Conservation (phyloP, 1,140 invertebrate genomes). For the Habropoda laboriosa region DNA sequence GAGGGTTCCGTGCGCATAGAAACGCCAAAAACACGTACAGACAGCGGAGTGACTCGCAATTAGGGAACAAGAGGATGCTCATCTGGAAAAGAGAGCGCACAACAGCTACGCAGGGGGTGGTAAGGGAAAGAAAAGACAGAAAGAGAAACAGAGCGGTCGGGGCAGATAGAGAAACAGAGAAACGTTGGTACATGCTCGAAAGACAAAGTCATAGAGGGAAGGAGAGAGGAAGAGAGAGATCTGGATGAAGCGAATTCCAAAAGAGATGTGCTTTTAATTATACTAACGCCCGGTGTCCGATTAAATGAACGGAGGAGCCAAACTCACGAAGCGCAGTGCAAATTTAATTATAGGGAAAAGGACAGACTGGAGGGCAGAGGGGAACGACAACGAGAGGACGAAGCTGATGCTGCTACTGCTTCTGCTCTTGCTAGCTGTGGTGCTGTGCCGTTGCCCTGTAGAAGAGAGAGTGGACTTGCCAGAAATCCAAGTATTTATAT, state of each 20-base stretch:
- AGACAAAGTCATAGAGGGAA: not conserved
- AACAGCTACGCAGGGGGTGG: conserved; percentile 13
- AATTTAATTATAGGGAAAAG: conserved; percentile 78
- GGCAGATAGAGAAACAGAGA: conserved; percentile 1
- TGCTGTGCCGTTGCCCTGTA: not conserved
- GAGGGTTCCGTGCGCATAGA: not conserved
- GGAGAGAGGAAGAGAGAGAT: not conserved
- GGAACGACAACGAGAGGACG: conserved; percentile 37
- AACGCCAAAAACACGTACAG: conserved; percentile 54
- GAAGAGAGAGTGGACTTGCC: conserved; percentile 55
- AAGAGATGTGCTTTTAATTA: conserved; percentile 80
- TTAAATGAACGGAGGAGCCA: conserved; percentile 76
- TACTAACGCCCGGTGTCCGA: conserved; percentile 74
- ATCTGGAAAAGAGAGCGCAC: conserved; percentile 10
- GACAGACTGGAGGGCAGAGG: conserved; percentile 12
- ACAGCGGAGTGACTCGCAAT: conserved; percentile 51
- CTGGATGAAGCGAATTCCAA: conserved; percentile 69
- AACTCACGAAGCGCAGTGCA: conserved; percentile 70
- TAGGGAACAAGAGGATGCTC: conserved; percentile 55
- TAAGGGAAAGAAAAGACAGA: not conserved
- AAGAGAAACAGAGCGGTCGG: not conserved
- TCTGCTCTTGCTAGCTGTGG: not conserved
- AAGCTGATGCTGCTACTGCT: conserved; percentile 32
- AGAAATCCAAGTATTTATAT: conserved; percentile 77
- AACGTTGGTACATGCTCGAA: not conserved